phyloP scores from a whole-genome alignment of 2,888 invertebrate species.

The Rhopalosiphum nymphaeae region DNA sequence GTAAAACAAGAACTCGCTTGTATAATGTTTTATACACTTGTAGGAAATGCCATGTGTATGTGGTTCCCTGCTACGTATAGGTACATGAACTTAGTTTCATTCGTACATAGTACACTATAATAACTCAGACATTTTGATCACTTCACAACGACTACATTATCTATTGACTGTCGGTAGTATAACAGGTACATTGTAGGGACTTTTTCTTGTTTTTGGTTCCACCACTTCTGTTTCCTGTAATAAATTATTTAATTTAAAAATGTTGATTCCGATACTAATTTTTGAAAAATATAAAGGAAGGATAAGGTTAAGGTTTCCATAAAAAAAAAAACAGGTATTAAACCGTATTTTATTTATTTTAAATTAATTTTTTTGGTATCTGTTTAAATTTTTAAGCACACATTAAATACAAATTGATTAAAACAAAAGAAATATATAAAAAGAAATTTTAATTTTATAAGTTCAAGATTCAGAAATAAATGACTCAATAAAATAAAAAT shows the following conservation, averaged over 20 bases:
- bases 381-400: too few relatives aligned
- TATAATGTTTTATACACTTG: background rate
- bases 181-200: background rate
- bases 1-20: background rate
- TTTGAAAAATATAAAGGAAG: too few relatives aligned
- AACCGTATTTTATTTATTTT: too few relatives aligned
- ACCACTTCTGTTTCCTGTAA: too few relatives aligned
- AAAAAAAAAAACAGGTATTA: too few relatives aligned
- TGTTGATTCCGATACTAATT: too few relatives aligned
- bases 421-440: background rate
- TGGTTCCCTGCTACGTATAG: background rate
- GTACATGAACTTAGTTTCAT: background rate
- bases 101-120: background rate
- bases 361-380: too few relatives aligned
- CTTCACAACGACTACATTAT: background rate
- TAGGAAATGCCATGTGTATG: background rate
- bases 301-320: too few relatives aligned
- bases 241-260: too few relatives aligned
- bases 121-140: background rate
- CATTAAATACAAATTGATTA: too few relatives aligned
- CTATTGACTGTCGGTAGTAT: background rate
- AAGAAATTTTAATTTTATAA: background rate
- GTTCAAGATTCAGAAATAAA: background rate
- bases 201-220: too few relatives aligned
- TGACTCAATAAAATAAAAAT: background rate